These are phyloP conservation scores for Muntiacus reevesi DNA, from an alignment of 2,113 vertebrate genomes.

Conservation along the genomic window DNA sequence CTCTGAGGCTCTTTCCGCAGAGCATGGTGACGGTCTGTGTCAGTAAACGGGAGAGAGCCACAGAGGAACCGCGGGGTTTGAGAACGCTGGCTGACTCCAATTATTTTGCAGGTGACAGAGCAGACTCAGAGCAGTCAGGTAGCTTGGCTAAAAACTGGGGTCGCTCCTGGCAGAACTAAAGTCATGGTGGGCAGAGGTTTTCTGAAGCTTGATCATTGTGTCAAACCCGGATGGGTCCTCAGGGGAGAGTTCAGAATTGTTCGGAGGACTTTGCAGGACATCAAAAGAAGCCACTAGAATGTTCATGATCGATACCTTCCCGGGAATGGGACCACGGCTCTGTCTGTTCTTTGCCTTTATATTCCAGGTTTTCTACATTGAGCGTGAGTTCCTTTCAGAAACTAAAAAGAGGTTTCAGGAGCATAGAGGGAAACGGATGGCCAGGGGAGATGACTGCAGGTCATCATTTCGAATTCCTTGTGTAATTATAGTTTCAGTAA, in stretches of 20 bases:
- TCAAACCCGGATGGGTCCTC: not conserved
- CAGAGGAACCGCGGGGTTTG: fast-evolving
- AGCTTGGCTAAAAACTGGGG: not conserved
- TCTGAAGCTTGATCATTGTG: not conserved
- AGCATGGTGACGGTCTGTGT: fast-evolving
- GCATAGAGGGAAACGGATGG: not conserved
- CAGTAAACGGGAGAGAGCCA: too few species aligned
- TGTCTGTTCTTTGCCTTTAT: not conserved
- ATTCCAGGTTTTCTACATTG: not conserved
- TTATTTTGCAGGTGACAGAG: not conserved
- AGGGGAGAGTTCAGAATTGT: not conserved
- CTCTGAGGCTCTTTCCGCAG: not conserved
- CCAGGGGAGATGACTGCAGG: not conserved
- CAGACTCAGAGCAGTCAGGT: not conserved
- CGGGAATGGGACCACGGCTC: fast-evolving
- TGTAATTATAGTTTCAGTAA: not conserved
- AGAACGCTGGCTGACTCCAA: not conserved
- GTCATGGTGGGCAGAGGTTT: not conserved
- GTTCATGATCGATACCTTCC: fast-evolving
- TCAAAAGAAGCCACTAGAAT: not conserved
- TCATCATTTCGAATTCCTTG: not conserved
- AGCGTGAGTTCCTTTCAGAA: not conserved
- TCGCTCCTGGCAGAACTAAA: not conserved
- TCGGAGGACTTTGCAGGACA: not conserved
- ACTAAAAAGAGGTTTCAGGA: not conserved